Evolutionary conservation across 2,113 vertebrate species (phyloP).

Genomic region (Garra rufa): DNA sequence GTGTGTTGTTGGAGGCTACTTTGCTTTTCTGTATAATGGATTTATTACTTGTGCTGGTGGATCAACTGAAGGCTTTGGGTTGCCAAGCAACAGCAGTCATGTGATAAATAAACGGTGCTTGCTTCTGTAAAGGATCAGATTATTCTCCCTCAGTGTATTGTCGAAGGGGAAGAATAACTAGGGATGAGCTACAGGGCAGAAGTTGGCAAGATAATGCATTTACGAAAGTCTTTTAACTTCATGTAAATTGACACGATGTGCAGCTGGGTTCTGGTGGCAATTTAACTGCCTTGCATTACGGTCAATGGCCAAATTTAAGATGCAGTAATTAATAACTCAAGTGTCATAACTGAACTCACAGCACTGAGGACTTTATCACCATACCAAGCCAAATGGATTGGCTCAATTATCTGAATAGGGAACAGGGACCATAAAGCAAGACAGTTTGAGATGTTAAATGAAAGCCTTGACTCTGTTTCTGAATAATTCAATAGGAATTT

Average conservation of each 20-base stretch:
- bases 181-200: slow-evolving; percentile 3
- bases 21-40: slow-evolving; percentile 48
- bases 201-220: slow-evolving; percentile 29
- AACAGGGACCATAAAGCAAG: background rate
- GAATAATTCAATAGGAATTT: slow-evolving; percentile 38
- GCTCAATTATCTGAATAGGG: slow-evolving; percentile 39
- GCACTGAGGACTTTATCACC: slow-evolving; percentile 37
- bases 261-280: background rate
- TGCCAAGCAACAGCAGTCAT: slow-evolving; percentile 54
- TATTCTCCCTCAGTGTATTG: slow-evolving; percentile 39
- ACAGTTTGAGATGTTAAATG: background rate
- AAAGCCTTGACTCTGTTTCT: slow-evolving; percentile 16
- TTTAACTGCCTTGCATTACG: background rate
- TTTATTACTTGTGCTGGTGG: slow-evolving; percentile 49
- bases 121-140: slow-evolving; percentile 39
- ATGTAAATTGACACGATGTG: background rate
- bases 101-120: slow-evolving; percentile 47
- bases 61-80: slow-evolving; percentile 49
- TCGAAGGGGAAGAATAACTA: slow-evolving; percentile 24
- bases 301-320: slow-evolving; percentile 21
- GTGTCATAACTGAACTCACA: slow-evolving; percentile 15
- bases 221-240: slow-evolving; percentile 20
- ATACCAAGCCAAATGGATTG: slow-evolving; percentile 36
- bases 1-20: slow-evolving; percentile 31
- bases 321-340: slow-evolving; percentile 35